Percentiles rank a stretch among this genome's conserved stretches.
phyloP scores from a whole-genome alignment of 2,113 vertebrate species.

The Leucopternis melanops region DNA sequence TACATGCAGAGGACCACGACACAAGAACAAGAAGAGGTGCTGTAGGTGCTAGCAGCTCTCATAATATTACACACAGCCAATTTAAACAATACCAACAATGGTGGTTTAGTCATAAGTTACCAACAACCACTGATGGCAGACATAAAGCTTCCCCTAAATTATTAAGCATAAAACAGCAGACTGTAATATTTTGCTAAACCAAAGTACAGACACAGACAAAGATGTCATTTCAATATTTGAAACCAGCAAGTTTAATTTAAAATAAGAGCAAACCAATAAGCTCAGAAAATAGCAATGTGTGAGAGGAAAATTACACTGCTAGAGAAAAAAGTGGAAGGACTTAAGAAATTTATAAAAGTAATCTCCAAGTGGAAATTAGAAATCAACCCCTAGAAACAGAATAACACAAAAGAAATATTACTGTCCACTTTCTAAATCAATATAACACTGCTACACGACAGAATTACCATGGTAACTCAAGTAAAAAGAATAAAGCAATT shows the following conservation, averaged over 20 bases:
- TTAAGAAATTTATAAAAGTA: slow-evolving; percentile 99
- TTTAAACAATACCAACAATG: too few relatives aligned
- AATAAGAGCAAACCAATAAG: slow-evolving; percentile 97
- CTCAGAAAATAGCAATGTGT: slow-evolving; percentile 90
- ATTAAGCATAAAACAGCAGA: slow-evolving; percentile 85
- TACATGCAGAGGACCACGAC: too few relatives aligned
- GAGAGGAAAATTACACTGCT: slow-evolving; percentile 94
- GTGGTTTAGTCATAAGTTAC: slow-evolving; percentile 79
- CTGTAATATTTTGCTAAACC: slow-evolving; percentile 91
- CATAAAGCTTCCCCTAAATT: slow-evolving; percentile 82
- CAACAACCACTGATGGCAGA: slow-evolving; percentile 75
- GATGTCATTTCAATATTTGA: slow-evolving; percentile 98
- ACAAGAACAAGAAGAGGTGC: too few relatives aligned
- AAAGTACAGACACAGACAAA: slow-evolving; percentile 87
- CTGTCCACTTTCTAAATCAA: slow-evolving; percentile 99
- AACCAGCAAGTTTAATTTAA: slow-evolving; percentile 98
- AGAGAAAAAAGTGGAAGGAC: slow-evolving; percentile 88
- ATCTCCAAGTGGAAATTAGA: slow-evolving; percentile 99
- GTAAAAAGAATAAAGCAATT: slow-evolving; percentile 98
- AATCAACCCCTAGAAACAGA: slow-evolving; percentile 97
- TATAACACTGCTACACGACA: slow-evolving; percentile 95
- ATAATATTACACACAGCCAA: too few relatives aligned
- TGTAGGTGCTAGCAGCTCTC: too few relatives aligned
- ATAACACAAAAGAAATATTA: slow-evolving; percentile 99
- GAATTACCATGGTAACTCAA: slow-evolving; percentile 99